These are phyloP conservation scores for Rhadinocentrus ornatus DNA, from an alignment of 2,797 vertebrate species.

Conservation along the genomic window DNA sequence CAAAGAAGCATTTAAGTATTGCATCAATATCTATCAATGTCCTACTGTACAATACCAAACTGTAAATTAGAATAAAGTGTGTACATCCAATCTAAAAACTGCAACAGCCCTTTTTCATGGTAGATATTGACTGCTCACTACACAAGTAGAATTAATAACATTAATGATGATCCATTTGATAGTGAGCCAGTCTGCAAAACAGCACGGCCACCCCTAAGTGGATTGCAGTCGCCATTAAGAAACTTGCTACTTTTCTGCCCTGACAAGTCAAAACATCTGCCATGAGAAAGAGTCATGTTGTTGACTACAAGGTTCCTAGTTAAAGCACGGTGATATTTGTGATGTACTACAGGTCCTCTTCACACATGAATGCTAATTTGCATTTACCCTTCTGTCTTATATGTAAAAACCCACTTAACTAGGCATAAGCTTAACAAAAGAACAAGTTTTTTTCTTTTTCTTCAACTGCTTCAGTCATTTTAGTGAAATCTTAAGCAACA, in stretches of 20 bases:
- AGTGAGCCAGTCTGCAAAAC: constrained; percentile 8
- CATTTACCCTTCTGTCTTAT: neutral
- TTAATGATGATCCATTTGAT: constrained; percentile 4
- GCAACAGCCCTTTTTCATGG: neutral
- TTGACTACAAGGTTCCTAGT: neutral
- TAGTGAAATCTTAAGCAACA: too few relatives aligned
- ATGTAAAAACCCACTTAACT: neutral
- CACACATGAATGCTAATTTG: neutral
- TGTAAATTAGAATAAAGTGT: neutral
- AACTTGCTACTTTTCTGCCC: neutral
- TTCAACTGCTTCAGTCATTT: too few relatives aligned
- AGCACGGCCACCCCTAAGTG: neutral
- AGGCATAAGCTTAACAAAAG: too few relatives aligned
- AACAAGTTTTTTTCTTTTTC: too few relatives aligned
- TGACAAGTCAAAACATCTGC: neutral
- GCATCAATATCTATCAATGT: constrained; percentile 43
- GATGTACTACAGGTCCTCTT: neutral
- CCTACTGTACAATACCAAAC: constrained; percentile 21
- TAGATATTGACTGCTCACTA: constrained; percentile 5
- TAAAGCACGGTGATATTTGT: neutral
- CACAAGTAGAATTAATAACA: constrained; percentile 9
- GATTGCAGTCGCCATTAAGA: neutral
- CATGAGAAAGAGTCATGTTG: neutral
- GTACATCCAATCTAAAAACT: neutral
- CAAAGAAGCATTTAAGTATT: constrained; percentile 19